Conservation (phyloP, 1,140 invertebrate species). For the Cherax quadricarinatus region DNA sequence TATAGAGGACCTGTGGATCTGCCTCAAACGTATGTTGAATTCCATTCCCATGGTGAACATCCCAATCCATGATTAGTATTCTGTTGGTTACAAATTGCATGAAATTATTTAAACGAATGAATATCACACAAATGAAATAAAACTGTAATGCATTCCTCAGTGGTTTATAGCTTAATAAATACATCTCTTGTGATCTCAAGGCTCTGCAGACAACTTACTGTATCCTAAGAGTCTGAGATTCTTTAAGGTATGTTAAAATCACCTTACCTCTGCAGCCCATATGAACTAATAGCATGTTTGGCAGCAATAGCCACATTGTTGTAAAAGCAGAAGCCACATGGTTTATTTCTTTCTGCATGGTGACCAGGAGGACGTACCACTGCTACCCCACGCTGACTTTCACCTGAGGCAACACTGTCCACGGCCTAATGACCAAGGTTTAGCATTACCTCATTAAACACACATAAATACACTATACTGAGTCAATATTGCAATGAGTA, state of each 20-base stretch:
- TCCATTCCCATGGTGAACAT: conserved; percentile 96
- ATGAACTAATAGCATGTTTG: conserved; percentile 83
- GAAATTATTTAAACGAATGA: not conserved
- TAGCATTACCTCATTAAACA: no score
- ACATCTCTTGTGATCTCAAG: no score
- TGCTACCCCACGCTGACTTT: conserved; percentile 85
- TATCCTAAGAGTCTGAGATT: no score
- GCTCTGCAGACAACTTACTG: no score
- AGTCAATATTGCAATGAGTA: no score
- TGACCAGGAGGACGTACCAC: conserved; percentile 92
- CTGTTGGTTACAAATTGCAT: conserved; percentile 76
- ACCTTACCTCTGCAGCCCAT: conserved; percentile 81
- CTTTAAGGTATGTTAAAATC: not conserved
- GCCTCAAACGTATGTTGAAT: conserved; percentile 88
- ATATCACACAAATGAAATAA: not conserved
- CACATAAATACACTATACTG: no score
- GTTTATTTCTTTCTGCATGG: conserved; percentile 79
- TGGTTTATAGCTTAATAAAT: no score
- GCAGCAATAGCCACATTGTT: conserved; percentile 92
- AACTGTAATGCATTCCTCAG: no score
- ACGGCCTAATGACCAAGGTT: conserved; percentile 80
- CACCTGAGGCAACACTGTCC: conserved; percentile 84
- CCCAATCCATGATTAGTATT: conserved; percentile 94
- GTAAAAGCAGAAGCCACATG: conserved; percentile 92
- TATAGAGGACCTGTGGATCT: conserved; percentile 88